Evolutionary conservation across 2,888 invertebrate genomes (phyloP).

Genomic region (Catocala sponsa): DNA sequence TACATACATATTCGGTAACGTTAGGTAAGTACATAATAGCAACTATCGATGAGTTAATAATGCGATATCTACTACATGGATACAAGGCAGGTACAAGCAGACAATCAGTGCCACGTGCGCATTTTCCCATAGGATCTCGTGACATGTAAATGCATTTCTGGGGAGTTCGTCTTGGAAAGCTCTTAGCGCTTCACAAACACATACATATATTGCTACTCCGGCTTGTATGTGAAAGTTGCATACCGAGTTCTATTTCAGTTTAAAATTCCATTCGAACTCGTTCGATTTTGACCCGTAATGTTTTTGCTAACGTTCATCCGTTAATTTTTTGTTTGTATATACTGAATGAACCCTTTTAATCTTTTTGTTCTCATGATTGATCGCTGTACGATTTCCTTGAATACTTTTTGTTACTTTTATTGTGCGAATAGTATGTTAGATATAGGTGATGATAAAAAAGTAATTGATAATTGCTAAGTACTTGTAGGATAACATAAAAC

Average conservation of each 20-base stretch:
- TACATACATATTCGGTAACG: conserved; percentile 1
- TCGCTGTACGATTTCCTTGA: neutral
- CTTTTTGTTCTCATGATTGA: conserved; percentile 11
- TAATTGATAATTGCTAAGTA: too few relatives aligned
- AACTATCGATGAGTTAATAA: conserved; percentile 68
- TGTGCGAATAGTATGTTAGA: neutral
- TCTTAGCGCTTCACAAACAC: conserved; percentile 63
- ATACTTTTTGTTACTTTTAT: neutral
- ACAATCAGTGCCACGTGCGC: conserved; percentile 79
- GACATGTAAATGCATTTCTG: conserved; percentile 85
- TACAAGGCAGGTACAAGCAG: conserved; percentile 66
- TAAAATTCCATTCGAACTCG: conserved; percentile 40
- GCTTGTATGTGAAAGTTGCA: conserved; percentile 40
- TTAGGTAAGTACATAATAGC: conserved; percentile 26
- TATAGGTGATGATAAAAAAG: neutral
- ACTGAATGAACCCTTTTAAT: neutral
- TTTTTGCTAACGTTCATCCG: conserved; percentile 12
- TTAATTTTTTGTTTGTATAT: conserved; percentile 7
- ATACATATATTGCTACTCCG: conserved; percentile 34
- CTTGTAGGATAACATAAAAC: too few relatives aligned
- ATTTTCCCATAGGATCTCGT: conserved; percentile 79
- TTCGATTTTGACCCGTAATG: conserved; percentile 25
- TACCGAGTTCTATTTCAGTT: conserved; percentile 40
- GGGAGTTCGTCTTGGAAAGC: conserved; percentile 79
- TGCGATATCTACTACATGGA: conserved; percentile 52